phyloP scores from a whole-genome alignment of 2,888 invertebrate genomes.

The Tridacna crocea region DNA sequence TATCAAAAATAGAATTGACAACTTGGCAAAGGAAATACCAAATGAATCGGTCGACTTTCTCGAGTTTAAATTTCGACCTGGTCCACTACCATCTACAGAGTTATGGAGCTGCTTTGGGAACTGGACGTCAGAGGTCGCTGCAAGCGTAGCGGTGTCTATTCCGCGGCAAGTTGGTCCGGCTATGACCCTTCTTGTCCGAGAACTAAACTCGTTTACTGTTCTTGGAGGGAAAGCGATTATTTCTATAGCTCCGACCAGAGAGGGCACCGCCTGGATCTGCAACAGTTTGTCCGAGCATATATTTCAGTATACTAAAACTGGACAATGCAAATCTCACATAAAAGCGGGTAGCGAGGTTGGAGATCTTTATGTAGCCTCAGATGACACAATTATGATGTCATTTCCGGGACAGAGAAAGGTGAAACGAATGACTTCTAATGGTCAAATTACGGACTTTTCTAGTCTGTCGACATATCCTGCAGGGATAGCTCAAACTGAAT shows the following conservation, averaged over 20 bases:
- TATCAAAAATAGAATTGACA: conserved; percentile 58
- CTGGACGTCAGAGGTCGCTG: conserved; percentile 62
- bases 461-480: conserved; percentile 58
- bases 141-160: conserved; percentile 52
- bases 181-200: conserved; percentile 57
- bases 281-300: conserved; percentile 61
- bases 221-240: conserved; percentile 61
- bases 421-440: conserved; percentile 50
- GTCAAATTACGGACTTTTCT: conserved; percentile 53
- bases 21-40: conserved; percentile 56
- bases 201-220: conserved; percentile 55
- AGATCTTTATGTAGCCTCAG: conserved; percentile 55
- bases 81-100: conserved; percentile 56
- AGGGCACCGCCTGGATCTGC: conserved; percentile 62
- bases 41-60: conserved; percentile 55
- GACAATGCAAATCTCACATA: conserved; percentile 47
- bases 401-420: conserved; percentile 60
- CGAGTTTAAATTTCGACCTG: conserved; percentile 62
- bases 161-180: conserved; percentile 61
- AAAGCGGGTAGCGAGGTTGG: conserved; percentile 59
- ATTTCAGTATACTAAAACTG: conserved; percentile 57
- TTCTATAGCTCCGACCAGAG: conserved; percentile 56
- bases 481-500: conserved; percentile 54
- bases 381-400: conserved; percentile 59
- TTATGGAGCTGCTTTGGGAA: conserved; percentile 59